Evolutionary conservation across 1,140 invertebrate genomes (phyloP).

Genomic region (Lordiphosa clarofinis): DNA sequence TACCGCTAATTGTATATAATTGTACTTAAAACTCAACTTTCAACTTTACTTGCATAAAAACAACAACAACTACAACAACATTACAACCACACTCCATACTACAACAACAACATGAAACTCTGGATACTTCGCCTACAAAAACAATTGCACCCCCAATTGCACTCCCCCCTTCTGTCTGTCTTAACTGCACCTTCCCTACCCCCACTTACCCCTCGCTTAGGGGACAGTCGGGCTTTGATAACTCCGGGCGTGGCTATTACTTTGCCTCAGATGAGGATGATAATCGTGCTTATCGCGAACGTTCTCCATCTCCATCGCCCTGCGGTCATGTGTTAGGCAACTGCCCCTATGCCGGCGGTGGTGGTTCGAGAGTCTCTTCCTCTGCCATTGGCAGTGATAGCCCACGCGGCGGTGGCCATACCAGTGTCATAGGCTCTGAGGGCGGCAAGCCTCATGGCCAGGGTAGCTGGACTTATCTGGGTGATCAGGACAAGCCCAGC

Average conservation of each 20-base stretch:
- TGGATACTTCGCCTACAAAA: slow-evolving; percentile 43
- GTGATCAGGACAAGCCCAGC: slow-evolving; percentile 58
- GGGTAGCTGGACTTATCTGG: slow-evolving; percentile 68
- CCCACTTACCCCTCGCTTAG: slow-evolving; percentile 21
- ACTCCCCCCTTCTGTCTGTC: slow-evolving; percentile 34
- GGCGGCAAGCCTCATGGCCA: slow-evolving; percentile 24
- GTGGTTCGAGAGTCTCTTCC: slow-evolving; percentile 54
- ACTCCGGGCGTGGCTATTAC: slow-evolving; percentile 81
- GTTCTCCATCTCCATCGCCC: slow-evolving; percentile 33
- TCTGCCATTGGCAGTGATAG: slow-evolving; percentile 60
- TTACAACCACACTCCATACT: slow-evolving; percentile 6
- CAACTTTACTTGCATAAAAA: slow-evolving; percentile 65
- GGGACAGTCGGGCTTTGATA: slow-evolving; percentile 79
- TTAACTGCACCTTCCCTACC: slow-evolving; percentile 29
- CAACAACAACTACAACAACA: slow-evolving; percentile 42
- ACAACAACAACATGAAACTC: slow-evolving; percentile 44
- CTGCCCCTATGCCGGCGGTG: slow-evolving; percentile 55
- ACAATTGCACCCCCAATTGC: slow-evolving; percentile 41
- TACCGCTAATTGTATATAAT: slow-evolving; percentile 17
- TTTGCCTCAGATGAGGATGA: slow-evolving; percentile 68
- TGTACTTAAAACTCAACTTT: slow-evolving; percentile 14
- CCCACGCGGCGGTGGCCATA: slow-evolving; percentile 51
- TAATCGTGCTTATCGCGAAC: slow-evolving; percentile 44
- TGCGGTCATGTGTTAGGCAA: slow-evolving; percentile 56
- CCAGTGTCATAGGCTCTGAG: slow-evolving; percentile 41